Evolutionary conservation across 2,888 invertebrate genomes (phyloP).

Genomic region (Temnothorax rugatulus): DNA sequence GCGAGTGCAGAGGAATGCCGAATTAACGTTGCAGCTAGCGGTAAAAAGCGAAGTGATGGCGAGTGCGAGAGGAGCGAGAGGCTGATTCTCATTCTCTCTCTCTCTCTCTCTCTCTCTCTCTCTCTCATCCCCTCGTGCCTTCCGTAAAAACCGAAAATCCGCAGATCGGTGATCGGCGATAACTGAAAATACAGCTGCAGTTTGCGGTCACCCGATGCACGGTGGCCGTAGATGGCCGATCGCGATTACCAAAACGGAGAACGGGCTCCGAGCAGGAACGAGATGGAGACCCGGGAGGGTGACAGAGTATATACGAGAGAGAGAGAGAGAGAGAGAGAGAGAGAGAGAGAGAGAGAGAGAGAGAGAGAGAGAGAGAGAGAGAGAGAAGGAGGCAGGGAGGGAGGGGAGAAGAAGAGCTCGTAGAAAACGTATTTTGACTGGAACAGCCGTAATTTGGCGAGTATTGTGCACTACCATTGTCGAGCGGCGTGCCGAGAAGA

Average conservation of each 20-base stretch:
- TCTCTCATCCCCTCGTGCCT: conserved; percentile 7
- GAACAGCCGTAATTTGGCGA: conserved; percentile 83
- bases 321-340: conserved; percentile 13
- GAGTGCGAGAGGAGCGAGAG: conserved; percentile 42
- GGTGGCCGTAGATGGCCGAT: conserved; percentile 76
- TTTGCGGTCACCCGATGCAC: conserved; percentile 83
- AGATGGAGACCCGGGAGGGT: conserved; percentile 41
- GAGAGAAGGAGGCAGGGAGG: neutral
- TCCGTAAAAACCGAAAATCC: conserved; percentile 80
- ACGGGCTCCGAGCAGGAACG: conserved; percentile 35
- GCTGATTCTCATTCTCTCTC: neutral
- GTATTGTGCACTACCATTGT: conserved; percentile 81
- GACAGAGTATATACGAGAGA: neutral
- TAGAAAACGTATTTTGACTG: conserved; percentile 83
- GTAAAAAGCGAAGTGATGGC: conserved; percentile 68
- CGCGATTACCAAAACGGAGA: conserved; percentile 70
- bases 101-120: neutral
- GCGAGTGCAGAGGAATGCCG: conserved; percentile 5
- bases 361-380: neutral
- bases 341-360: neutral
- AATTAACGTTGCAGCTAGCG: conserved; percentile 40
- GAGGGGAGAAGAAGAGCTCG: neutral
- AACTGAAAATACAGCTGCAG: conserved; percentile 85
- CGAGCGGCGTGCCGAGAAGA: conserved; percentile 59
- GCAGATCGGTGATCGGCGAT: conserved; percentile 84